Conservation (phyloP, 2,888 invertebrate genomes). For the Stenoptilia bipunctidactyla region DNA sequence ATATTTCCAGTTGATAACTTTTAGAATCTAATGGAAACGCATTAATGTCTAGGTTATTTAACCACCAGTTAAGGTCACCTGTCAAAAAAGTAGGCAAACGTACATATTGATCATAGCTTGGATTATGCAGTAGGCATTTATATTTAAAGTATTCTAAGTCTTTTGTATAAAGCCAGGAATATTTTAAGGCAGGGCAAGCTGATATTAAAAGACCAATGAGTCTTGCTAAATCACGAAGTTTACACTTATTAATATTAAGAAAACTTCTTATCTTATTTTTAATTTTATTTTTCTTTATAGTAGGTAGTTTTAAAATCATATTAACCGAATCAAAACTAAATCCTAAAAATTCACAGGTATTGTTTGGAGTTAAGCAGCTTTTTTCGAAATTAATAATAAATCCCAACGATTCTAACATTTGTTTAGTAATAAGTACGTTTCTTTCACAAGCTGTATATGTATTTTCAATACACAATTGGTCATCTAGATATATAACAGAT, state of each 20-base stretch:
- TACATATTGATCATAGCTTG: not conserved
- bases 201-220: slow-evolving; percentile 4
- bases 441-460: too few species aligned
- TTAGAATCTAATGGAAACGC: not conserved
- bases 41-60: not conserved
- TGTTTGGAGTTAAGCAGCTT: too few species aligned
- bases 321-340: slow-evolving; percentile 3
- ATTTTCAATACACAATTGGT: too few species aligned
- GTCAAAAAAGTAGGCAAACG: not conserved
- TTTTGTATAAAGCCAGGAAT: slow-evolving; percentile 5
- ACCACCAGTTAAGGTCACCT: not conserved
- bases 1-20: not conserved
- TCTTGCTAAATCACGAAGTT: slow-evolving; percentile 3
- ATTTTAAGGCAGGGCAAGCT: slow-evolving; percentile 4
- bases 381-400: too few species aligned
- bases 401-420: too few species aligned
- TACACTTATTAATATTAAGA: not conserved
- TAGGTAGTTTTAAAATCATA: slow-evolving; percentile 2
- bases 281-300: not conserved
- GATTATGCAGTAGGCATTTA: slow-evolving; percentile 1
- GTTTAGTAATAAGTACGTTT: too few species aligned
- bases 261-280: not conserved
- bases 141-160: slow-evolving; percentile 5
- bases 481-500: too few species aligned
- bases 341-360: slow-evolving; percentile 8